Conservation (phyloP, 64 coral and sea anemone species). For the Hydrozoanthus tunicans region DNA sequence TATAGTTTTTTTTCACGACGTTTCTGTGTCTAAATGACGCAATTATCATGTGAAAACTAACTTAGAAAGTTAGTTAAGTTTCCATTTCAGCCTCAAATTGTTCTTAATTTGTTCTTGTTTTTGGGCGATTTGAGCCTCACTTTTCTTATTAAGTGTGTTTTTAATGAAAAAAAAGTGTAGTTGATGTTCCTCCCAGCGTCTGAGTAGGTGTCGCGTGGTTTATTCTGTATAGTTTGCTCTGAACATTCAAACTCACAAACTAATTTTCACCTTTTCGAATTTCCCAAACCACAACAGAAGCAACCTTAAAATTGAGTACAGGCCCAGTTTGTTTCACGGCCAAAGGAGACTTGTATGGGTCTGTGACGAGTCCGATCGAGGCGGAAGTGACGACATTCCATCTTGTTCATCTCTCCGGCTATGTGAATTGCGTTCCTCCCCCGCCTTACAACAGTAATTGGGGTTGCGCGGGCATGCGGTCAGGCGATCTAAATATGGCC, state of each 20-base stretch:
- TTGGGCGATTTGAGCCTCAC: too few relatives aligned
- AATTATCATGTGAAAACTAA: too few relatives aligned
- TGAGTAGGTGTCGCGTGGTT: too few relatives aligned
- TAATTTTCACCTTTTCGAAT: neutral
- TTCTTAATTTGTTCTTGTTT: too few relatives aligned
- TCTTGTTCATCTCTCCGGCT: slow-evolving; percentile 10
- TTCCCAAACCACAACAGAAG: neutral
- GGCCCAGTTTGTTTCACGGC: slow-evolving; percentile 4
- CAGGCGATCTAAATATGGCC: neutral
- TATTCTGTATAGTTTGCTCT: too few relatives aligned
- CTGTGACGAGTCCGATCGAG: neutral
- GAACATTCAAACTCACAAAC: neutral
- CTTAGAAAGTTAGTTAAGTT: too few relatives aligned
- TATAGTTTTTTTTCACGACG: too few relatives aligned
- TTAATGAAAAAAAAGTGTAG: too few relatives aligned
- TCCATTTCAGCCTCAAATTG: too few relatives aligned
- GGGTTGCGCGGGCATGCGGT: neutral
- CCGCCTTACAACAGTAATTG: neutral
- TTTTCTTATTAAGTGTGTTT: too few relatives aligned
- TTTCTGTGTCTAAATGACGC: too few relatives aligned
- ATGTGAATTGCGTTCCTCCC: neutral
- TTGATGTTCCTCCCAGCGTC: too few relatives aligned
- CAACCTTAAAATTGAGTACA: neutral
- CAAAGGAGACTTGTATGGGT: neutral
- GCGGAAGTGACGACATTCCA: neutral